Evolutionary conservation across 2,797 vertebrate species (phyloP), one percentile per base, ranked within the genome.

Genomic region (Ciconia nigra): DNA sequence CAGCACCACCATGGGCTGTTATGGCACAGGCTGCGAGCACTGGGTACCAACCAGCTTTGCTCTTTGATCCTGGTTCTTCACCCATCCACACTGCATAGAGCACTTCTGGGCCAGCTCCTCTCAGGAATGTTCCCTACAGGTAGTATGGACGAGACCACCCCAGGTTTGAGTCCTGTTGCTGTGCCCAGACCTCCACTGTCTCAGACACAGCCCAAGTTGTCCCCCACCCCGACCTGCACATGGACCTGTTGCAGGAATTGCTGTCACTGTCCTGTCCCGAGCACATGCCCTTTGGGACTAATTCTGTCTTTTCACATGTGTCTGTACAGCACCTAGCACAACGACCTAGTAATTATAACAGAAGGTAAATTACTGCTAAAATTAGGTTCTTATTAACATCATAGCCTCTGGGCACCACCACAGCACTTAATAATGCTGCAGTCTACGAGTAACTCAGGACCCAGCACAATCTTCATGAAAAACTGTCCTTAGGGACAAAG

Each of bases 351-450:
- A 96, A 96, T 96, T 96, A 92, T 85, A 85, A 85, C 59, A 95
- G 87, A 57, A 95, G n/a, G 57, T 92, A 92, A 94, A 95, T 97
- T 92, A 87, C 89, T 85, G 81, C 92, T 97, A 93, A 97, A 97
- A 97, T 96, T 96, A 94, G 93, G 74, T 84, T 81, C 83, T 93
- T 93, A 93, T 96, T 96, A 97, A 87, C 94, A 80, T 73, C n/a
- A n/a, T 84, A 4, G 67, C 95, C 94, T 96, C 93, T 87, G 87
- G 95, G 93, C 88, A 96, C 33, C 81, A 94, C 92, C 81, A 73
- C 81, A 92, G 89, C 83, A 83, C 70, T 82, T 90, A 90, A 82
- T 83, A 95, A 87, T 52, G 47, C 44, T 90, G 89, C 59, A 84
- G 55, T 59, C 57, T 80, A 46, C 88, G 44, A 95, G 78, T 55